These are phyloP conservation scores for Apostichopus leukothele DNA, from an alignment of 53 echinoderm and acorn worm species.

Conservation along the genomic window DNA sequence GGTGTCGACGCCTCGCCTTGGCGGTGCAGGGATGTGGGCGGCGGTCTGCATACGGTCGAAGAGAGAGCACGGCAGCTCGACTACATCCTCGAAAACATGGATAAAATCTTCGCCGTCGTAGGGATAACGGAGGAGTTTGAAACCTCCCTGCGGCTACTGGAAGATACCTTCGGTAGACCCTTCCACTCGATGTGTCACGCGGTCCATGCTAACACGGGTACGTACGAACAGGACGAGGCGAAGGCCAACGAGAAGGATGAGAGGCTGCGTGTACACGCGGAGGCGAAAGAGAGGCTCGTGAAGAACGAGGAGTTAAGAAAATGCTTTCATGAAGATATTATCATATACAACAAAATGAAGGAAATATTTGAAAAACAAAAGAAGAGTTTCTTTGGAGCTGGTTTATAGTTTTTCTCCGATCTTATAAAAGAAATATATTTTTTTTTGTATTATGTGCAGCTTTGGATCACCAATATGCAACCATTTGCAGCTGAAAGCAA, in stretches of 20 bases:
- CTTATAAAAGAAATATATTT: too few relatives aligned
- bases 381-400: background rate
- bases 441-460: too few relatives aligned
- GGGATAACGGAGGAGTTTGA: slow-evolving; percentile 1
- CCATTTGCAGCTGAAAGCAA: too few relatives aligned
- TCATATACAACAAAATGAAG: background rate
- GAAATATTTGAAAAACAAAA: background rate
- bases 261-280: background rate
- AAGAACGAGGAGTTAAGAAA: background rate
- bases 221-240: background rate
- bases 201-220: background rate
- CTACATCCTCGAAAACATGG: background rate
- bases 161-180: background rate
- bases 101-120: slow-evolving; percentile 1
- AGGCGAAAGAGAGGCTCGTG: background rate
- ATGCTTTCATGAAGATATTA: background rate
- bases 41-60: too few relatives aligned
- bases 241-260: background rate
- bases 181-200: background rate
- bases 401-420: too few relatives aligned
- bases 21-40: too few relatives aligned
- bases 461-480: too few relatives aligned
- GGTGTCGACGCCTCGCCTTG: background rate
- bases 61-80: background rate
- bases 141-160: background rate